phyloP scores from a whole-genome alignment of 2,888 invertebrate species.

The Tachystola acroxantha region DNA sequence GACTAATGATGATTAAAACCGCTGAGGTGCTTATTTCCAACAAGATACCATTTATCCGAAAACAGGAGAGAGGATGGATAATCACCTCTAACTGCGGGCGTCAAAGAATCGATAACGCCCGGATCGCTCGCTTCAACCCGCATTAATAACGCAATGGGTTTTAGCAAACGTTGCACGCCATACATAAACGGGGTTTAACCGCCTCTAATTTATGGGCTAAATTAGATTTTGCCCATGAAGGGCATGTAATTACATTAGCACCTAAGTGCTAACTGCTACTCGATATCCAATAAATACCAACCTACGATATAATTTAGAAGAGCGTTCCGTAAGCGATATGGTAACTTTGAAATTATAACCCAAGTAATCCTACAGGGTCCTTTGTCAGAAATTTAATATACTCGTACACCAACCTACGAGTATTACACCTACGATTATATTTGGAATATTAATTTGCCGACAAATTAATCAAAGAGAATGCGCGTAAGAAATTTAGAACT shows the following conservation, averaged over 20 bases:
- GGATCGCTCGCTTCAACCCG: constrained; percentile 16
- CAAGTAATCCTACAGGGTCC: no score
- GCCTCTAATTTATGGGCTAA: background rate
- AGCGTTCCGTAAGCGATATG: no score
- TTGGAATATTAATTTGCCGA: no score
- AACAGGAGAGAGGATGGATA: constrained; percentile 12
- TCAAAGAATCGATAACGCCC: constrained; percentile 21
- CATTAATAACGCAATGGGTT: constrained; percentile 13
- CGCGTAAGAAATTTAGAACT: no score
- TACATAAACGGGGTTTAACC: constrained; percentile 1
- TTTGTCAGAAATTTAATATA: no score
- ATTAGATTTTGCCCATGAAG: background rate
- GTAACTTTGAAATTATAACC: no score
- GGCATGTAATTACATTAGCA: background rate
- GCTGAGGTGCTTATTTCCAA: background rate
- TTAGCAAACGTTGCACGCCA: constrained; percentile 1
- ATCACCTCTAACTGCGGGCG: constrained; percentile 18
- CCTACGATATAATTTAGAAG: no score
- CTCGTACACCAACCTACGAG: no score
- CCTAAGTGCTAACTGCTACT: background rate
- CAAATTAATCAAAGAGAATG: no score
- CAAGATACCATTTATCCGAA: background rate
- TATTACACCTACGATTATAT: no score
- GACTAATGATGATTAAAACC: background rate
- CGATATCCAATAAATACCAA: background rate